Percentiles rank a stretch among this genome's conserved stretches.
phyloP scores from a whole-genome alignment of 2,797 vertebrate genomes.

The Benthosema pterotum region DNA sequence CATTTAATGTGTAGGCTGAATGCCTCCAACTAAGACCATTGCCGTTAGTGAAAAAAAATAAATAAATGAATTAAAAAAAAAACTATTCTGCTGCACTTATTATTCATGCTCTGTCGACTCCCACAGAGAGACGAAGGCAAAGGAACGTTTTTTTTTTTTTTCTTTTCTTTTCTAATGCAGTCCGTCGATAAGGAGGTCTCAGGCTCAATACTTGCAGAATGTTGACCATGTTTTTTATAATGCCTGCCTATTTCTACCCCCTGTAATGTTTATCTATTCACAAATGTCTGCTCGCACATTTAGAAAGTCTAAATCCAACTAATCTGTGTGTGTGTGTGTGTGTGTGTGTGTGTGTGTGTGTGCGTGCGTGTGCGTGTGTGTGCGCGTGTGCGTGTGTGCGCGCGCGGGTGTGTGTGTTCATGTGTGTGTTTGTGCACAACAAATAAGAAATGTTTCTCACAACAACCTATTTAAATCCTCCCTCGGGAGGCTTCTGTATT shows the following conservation, averaged over 20 bases:
- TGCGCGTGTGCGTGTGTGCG: background rate
- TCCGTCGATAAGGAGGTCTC: slow-evolving; percentile 68
- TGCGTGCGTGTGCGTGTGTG: slow-evolving; percentile 1
- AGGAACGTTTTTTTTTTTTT: slow-evolving; percentile 50
- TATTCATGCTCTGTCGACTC: slow-evolving; percentile 51
- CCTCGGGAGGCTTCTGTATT: slow-evolving; percentile 52
- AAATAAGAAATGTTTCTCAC: slow-evolving; percentile 55
- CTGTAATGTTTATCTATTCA: slow-evolving; percentile 70
- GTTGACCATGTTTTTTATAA: slow-evolving; percentile 64
- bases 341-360: slow-evolving; percentile 5
- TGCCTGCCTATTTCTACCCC: slow-evolving; percentile 58
- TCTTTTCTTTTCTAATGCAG: too few species aligned
- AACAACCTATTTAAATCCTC: slow-evolving; percentile 67
- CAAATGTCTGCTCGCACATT: slow-evolving; percentile 59
- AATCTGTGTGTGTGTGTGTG: background rate
- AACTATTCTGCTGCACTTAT: slow-evolving; percentile 58
- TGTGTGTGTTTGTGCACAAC: background rate
- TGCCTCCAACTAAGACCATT: background rate
- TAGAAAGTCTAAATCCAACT: slow-evolving; percentile 6
- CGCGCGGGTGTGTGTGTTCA: background rate
- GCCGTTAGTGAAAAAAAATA: slow-evolving; percentile 18
- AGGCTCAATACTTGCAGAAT: slow-evolving; percentile 32
- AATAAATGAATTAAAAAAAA: slow-evolving; percentile 37
- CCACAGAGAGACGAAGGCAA: slow-evolving; percentile 50
- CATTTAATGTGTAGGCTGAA: slow-evolving; percentile 43